These are phyloP conservation scores for Antheraea assamensis DNA, from an alignment of 2,888 invertebrate species.

Conservation along the genomic window DNA sequence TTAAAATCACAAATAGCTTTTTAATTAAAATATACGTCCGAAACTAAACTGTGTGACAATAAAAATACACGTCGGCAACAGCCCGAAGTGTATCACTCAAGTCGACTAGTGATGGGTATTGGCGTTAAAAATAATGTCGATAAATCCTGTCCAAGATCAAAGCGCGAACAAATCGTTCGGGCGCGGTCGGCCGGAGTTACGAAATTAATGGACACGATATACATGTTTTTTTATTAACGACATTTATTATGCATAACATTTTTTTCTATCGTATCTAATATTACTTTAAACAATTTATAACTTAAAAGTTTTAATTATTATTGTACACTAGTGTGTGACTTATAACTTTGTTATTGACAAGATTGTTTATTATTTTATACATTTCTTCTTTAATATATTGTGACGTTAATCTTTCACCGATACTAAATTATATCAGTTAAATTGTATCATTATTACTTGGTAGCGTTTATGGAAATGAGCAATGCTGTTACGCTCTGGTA, in stretches of 20 bases:
- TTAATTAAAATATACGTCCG: slow-evolving; percentile 1
- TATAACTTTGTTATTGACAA: too few species aligned
- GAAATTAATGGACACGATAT: slow-evolving; percentile 49
- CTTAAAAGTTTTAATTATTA: not conserved
- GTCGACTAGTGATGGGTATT: slow-evolving; percentile 71
- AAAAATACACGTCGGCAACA: slow-evolving; percentile 43
- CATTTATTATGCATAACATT: not conserved
- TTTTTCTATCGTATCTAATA: not conserved
- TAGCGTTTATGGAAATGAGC: too few species aligned
- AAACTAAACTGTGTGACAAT: slow-evolving; percentile 23
- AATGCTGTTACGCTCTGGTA: not conserved
- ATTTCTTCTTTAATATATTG: too few species aligned
- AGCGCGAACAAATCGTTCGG: slow-evolving; percentile 78
- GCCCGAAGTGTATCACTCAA: slow-evolving; percentile 64
- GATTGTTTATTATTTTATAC: too few species aligned
- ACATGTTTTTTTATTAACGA: not conserved
- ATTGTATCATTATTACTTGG: too few species aligned
- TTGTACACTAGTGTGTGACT: too few species aligned
- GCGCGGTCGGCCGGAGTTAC: slow-evolving; percentile 40
- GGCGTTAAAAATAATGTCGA: slow-evolving; percentile 81
- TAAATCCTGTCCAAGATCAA: slow-evolving; percentile 79
- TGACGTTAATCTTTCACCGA: too few species aligned
- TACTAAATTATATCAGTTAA: too few species aligned
- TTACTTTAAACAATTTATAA: not conserved
- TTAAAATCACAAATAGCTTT: not conserved